Base-by-base conservation (phyloP, 2,888 invertebrate species). In the Zaprionus obscuricornis region DNA sequence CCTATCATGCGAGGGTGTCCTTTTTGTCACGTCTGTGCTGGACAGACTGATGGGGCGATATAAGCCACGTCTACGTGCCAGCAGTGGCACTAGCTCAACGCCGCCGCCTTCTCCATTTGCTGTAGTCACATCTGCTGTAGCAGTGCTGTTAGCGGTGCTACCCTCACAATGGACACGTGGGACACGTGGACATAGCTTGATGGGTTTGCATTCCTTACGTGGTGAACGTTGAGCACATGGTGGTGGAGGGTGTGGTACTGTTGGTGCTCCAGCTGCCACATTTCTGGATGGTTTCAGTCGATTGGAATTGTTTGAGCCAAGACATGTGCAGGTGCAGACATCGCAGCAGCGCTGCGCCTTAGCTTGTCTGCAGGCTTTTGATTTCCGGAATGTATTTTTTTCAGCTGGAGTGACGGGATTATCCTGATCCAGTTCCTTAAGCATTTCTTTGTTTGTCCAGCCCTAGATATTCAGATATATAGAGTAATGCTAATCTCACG, bases 21-120 rank as follows among this genome's bases (percentile, higher is more conserved):
- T 86, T 69, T 91, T 91, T 1, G 92, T 92, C 24, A 92, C 91
- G 79, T 92, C 92, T 14, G 92, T 92, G 56, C 91, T 92, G 45
- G 90, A 92, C 60, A 93, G 89, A 65, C 91, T 91, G 66, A 92
- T 91, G 67, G 92, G 92, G 2, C 91, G 89, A 40, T 91, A 91
- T 42, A 91, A 91, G 47, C 92, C 91, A 57, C 94, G 91, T 72
- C 94, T 92, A 65, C 94, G 92, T 14, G 95, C 94, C 66, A 96
- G 89, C 42, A 96, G 90, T 1, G 95, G 94, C 50, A 95, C 96
- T 83, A 96, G 91, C 89, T 96, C 96, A 42, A 95, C 92, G 14
- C 95, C 95, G 13, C n/a, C n/a, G n/a, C 93, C 93, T 63, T 92
- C 87, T 62, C 92, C 84, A 11, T 37, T 54, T 1, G 46, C 49